These are phyloP conservation scores for Elaphurus davidianus DNA, from an alignment of 2,113 vertebrate genomes.

Conservation along the genomic window DNA sequence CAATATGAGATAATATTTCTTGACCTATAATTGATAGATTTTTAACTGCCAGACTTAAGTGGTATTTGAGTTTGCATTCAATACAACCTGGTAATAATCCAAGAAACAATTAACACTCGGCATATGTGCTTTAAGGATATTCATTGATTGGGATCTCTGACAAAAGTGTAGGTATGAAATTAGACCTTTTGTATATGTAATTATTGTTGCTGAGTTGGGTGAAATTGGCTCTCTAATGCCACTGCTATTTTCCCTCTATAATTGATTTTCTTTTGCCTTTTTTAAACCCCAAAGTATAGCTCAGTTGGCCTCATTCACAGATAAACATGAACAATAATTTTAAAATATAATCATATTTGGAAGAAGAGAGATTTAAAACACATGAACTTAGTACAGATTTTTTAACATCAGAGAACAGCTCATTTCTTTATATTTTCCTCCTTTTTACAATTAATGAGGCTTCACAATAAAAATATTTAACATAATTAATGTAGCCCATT, in stretches of 20 bases:
- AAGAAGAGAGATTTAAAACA: background rate
- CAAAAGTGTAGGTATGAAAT: background rate
- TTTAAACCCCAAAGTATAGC: background rate
- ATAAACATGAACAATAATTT: background rate
- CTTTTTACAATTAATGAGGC: slow-evolving; percentile 40
- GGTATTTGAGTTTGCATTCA: background rate
- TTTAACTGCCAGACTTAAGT: slow-evolving; percentile 41
- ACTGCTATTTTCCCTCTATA: background rate
- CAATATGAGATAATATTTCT: background rate
- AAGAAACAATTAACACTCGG: slow-evolving; percentile 35
- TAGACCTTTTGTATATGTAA: slow-evolving; percentile 14
- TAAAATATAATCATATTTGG: background rate
- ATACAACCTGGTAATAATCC: background rate
- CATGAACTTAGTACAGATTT: background rate
- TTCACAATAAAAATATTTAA: slow-evolving; percentile 29
- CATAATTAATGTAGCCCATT: slow-evolving; percentile 30
- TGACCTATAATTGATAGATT: slow-evolving; percentile 21
- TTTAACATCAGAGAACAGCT: slow-evolving; percentile 6
- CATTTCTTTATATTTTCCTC: background rate
- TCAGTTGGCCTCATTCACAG: background rate
- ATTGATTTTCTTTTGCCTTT: background rate
- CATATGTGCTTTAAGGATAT: background rate
- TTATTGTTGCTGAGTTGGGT: background rate
- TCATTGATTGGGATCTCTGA: background rate
- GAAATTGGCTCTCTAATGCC: background rate